A percentile compares a stretch with the other conserved stretches of the same genome.
phyloP scores from a whole-genome alignment of 2,797 vertebrate species.

The Poecilia picta region DNA sequence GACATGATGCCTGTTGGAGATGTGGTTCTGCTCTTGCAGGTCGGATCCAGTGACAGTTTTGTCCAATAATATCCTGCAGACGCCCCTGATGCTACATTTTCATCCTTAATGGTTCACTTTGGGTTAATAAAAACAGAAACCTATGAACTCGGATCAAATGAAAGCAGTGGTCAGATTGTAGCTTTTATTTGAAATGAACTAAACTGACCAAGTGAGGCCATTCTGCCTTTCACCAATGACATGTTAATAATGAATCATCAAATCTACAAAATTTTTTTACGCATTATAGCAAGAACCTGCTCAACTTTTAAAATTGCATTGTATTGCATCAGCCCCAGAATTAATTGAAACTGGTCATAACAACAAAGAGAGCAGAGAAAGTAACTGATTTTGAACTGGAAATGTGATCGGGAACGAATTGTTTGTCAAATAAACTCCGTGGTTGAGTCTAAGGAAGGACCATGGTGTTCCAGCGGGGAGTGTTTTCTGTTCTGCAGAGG shows the following conservation, averaged over 20 bases:
- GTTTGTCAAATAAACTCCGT: background rate
- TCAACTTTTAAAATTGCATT: background rate
- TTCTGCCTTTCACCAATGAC: background rate
- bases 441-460: background rate
- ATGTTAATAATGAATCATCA: background rate
- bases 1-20: too few species aligned
- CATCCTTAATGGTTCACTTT: background rate
- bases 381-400: background rate
- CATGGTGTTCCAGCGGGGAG: background rate
- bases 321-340: background rate
- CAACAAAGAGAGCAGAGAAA: background rate
- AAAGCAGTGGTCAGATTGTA: background rate
- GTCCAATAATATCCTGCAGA: too few species aligned
- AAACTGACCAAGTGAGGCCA: background rate
- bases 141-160: background rate
- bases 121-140: background rate
- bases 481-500: constrained; percentile 2
- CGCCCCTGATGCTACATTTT: background rate
- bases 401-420: background rate
- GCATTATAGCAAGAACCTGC: background rate
- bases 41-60: too few species aligned
- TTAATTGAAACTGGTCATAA: background rate
- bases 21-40: too few species aligned
- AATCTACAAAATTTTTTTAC: background rate
- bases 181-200: background rate